Evolutionary conservation across 2,113 vertebrate genomes (phyloP).

Genomic region (Neodontobutis hainanensis): DNA sequence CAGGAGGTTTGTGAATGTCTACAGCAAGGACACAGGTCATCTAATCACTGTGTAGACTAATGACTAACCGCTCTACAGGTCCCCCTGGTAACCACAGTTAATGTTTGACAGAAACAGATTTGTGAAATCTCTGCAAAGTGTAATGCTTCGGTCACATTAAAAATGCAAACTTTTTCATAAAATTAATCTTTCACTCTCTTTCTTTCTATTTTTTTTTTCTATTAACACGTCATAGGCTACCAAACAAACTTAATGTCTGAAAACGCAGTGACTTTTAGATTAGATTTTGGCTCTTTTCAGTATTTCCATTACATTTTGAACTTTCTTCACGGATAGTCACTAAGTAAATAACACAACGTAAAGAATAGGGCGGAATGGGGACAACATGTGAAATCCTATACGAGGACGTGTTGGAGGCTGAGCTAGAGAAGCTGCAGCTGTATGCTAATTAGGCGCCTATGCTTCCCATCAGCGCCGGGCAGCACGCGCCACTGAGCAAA

Average conservation of each 20-base stretch:
- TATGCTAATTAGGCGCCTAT: slow-evolving; percentile 91
- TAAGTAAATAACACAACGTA: not conserved
- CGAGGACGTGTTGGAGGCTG: slow-evolving; percentile 58
- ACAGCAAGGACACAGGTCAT: slow-evolving; percentile 32
- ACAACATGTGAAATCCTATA: slow-evolving; percentile 14
- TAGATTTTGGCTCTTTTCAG: too few species aligned
- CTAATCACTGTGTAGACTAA: slow-evolving; percentile 27
- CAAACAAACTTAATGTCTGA: too few species aligned
- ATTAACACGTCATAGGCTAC: too few species aligned
- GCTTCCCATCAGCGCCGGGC: slow-evolving; percentile 69
- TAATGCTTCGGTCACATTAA: not conserved
- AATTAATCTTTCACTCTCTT: slow-evolving; percentile 16
- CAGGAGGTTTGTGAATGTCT: slow-evolving; percentile 25
- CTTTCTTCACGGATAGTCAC: not conserved
- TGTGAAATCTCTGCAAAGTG: not conserved
- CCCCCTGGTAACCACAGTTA: slow-evolving; percentile 15
- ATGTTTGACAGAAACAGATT: slow-evolving; percentile 39
- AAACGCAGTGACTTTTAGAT: too few species aligned
- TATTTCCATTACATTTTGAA: not conserved
- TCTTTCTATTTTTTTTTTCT: too few species aligned
- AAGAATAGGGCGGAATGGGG: not conserved
- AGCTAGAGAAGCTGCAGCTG: slow-evolving; percentile 84
- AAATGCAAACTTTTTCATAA: slow-evolving; percentile 9
- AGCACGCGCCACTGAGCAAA: slow-evolving; percentile 90
- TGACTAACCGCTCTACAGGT: slow-evolving; percentile 25